These are phyloP conservation scores for Bombus difficillimus DNA, from an alignment of 1,140 invertebrate species.

Conservation along the genomic window DNA sequence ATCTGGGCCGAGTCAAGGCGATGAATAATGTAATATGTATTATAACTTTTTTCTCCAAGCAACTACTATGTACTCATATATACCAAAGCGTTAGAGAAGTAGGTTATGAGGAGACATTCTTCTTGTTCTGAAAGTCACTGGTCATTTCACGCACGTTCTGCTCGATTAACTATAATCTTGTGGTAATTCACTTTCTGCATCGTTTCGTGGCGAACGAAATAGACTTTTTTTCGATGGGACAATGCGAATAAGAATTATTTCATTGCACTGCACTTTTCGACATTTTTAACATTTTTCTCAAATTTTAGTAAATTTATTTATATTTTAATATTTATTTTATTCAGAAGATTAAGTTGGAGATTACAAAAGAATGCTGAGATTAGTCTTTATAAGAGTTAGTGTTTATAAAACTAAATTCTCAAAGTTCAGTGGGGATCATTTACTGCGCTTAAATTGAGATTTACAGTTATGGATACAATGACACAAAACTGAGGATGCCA, in stretches of 20 bases:
- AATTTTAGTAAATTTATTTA: not conserved
- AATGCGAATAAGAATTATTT: not conserved
- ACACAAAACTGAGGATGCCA: not conserved
- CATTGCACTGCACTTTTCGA: not conserved
- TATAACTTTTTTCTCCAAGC: not conserved
- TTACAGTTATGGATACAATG: not conserved
- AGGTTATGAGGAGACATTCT: constrained; percentile 14
- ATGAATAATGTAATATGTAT: constrained; percentile 44
- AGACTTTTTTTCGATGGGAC: not conserved
- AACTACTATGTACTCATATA: not conserved
- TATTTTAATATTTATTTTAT: not conserved
- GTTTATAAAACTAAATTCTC: not conserved
- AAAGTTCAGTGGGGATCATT: not conserved
- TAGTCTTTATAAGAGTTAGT: no score
- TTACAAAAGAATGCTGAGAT: not conserved
- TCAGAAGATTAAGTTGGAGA: no score
- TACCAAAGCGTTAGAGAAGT: constrained; percentile 27
- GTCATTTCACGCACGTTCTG: not conserved
- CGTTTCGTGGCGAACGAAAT: not conserved
- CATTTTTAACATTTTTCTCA: not conserved
- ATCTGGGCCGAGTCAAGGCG: constrained; percentile 53
- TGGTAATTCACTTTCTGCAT: constrained; percentile 34
- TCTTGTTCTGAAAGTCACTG: not conserved
- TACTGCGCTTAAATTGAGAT: not conserved
- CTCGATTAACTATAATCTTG: not conserved